These are phyloP conservation scores for Temnothorax longispinosus DNA, from an alignment of 1,140 invertebrate species.

Conservation along the genomic window DNA sequence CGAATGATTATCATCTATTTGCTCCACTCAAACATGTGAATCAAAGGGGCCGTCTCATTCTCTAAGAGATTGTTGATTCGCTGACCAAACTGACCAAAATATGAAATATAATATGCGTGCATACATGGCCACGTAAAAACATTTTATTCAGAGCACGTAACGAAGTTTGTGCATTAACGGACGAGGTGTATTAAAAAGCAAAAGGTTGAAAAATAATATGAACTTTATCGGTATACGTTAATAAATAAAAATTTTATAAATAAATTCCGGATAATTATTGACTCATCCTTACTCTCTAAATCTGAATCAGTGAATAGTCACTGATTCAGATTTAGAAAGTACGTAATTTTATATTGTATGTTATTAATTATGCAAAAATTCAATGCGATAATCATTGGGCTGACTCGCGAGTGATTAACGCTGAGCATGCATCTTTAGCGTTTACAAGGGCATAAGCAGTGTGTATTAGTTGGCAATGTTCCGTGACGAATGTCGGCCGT, in stretches of 20 bases:
- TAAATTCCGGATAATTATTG: not conserved
- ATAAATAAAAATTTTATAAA: not conserved
- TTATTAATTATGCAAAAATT: not conserved
- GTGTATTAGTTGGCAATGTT: constrained; percentile 38
- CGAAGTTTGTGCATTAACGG: not conserved
- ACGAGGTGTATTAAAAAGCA: not conserved
- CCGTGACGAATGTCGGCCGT: constrained; percentile 46
- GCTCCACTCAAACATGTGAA: not conserved
- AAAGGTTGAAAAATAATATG: not conserved
- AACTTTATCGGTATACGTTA: not conserved
- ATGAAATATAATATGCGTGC: not conserved
- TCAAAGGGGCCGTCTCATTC: not conserved
- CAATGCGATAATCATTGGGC: not conserved
- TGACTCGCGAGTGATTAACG: not conserved
- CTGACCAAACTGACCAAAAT: not conserved
- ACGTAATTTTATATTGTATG: not conserved
- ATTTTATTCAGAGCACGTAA: not conserved
- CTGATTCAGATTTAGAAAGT: too few species aligned
- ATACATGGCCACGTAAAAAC: not conserved
- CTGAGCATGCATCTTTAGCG: not conserved
- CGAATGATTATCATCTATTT: not conserved
- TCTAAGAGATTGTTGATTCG: not conserved
- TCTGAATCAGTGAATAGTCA: too few species aligned
- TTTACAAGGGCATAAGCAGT: not conserved
- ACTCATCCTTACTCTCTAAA: not conserved